phyloP scores from a whole-genome alignment of 64 coral and sea anemone genomes.

The Montipora efflorescens region DNA sequence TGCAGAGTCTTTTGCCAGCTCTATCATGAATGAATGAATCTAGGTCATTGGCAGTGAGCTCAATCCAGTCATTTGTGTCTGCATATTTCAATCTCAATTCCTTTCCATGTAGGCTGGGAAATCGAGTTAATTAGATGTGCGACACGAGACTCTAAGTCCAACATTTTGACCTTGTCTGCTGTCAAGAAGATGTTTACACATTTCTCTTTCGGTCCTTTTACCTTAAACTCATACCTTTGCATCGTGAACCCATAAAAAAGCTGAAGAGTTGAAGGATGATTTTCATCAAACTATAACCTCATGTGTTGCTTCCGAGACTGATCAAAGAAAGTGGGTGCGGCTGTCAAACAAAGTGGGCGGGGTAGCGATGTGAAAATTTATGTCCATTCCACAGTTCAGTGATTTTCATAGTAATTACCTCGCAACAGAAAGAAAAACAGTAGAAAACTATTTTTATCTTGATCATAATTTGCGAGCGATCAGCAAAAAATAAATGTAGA shows the following conservation, averaged over 20 bases:
- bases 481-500: no score
- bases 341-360: no score
- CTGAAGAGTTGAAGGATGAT: no score
- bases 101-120: conserved; percentile 41
- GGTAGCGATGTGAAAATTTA: no score
- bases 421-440: no score
- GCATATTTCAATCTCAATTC: conserved; percentile 31
- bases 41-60: conserved; percentile 27
- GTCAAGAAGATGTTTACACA: conserved; percentile 51
- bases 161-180: conserved; percentile 24
- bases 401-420: no score
- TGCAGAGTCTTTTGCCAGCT: not conserved
- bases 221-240: conserved; percentile 41
- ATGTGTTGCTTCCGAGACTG: no score
- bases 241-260: not conserved
- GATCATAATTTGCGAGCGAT: no score
- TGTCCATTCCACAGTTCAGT: no score
- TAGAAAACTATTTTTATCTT: no score
- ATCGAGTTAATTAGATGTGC: conserved; percentile 7
- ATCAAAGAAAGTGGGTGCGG: no score
- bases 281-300: no score
- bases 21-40: conserved; percentile 64
- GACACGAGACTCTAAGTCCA: not conserved
- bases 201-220: conserved; percentile 25
- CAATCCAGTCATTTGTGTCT: conserved; percentile 40